These are phyloP conservation scores for Nowickia ferox DNA, from an alignment of 2,888 invertebrate genomes.

Conservation along the genomic window DNA sequence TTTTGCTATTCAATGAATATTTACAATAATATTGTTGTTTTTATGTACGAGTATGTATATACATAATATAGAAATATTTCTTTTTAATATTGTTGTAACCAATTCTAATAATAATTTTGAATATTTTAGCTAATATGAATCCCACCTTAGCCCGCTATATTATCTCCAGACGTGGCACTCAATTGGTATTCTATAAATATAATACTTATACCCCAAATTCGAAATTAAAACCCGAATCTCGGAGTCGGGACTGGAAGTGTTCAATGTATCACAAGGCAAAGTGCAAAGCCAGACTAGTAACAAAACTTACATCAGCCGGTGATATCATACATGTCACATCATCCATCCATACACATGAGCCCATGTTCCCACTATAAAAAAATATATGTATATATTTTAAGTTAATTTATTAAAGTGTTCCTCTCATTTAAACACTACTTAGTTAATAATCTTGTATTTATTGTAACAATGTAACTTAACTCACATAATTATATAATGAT, in stretches of 20 bases:
- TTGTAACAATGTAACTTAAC: no score
- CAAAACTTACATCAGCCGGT: slow-evolving; percentile 75
- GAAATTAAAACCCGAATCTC: slow-evolving; percentile 78
- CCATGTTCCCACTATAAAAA: slow-evolving; percentile 75
- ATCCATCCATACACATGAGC: slow-evolving; percentile 77
- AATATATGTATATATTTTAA: not conserved
- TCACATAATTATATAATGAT: no score
- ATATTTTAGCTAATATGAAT: slow-evolving; percentile 26
- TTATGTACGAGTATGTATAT: no score
- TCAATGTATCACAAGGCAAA: slow-evolving; percentile 82
- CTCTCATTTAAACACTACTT: not conserved
- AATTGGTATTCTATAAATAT: slow-evolving; percentile 78
- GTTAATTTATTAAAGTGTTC: not conserved
- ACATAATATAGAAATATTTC: no score
- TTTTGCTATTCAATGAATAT: not conserved
- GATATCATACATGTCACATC: slow-evolving; percentile 78
- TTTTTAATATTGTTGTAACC: not conserved
- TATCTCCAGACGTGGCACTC: slow-evolving; percentile 78
- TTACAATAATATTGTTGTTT: not conserved
- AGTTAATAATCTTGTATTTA: not conserved
- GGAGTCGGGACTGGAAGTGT: slow-evolving; percentile 82
- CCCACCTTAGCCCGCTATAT: slow-evolving; percentile 72
- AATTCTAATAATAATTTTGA: slow-evolving; percentile 16
- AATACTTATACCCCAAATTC: slow-evolving; percentile 83
- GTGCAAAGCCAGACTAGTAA: slow-evolving; percentile 80